Evolutionary conservation across 2,888 invertebrate species (phyloP).

Genomic region (Drosophila acutilabella): DNA sequence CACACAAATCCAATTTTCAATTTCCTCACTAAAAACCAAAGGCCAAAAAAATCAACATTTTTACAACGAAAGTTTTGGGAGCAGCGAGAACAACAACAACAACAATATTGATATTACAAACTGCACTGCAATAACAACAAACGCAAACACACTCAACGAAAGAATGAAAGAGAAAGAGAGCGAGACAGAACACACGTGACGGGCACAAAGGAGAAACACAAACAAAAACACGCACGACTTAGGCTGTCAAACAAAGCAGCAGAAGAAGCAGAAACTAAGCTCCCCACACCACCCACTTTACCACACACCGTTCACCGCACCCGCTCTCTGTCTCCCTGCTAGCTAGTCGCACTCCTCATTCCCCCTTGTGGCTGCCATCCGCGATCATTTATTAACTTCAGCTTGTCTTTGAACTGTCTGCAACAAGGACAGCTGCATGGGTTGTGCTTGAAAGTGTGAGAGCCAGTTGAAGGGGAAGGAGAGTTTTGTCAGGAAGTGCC

Average conservation of each 20-base stretch:
- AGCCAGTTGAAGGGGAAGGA: not conserved
- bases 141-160: slow-evolving; percentile 44
- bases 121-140: slow-evolving; percentile 62
- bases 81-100: slow-evolving; percentile 30
- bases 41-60: slow-evolving; percentile 19
- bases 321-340: not conserved
- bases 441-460: not conserved
- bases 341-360: not conserved
- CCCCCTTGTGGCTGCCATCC: slow-evolving; percentile 6
- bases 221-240: slow-evolving; percentile 65
- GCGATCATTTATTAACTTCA: slow-evolving; percentile 77
- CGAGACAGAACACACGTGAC: slow-evolving; percentile 39
- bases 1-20: slow-evolving; percentile 44
- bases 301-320: not conserved
- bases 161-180: slow-evolving; percentile 5
- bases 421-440: slow-evolving; percentile 51
- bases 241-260: slow-evolving; percentile 47
- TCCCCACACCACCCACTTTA: not conserved
- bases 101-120: slow-evolving; percentile 57
- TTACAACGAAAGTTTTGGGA: slow-evolving; percentile 33
- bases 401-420: slow-evolving; percentile 57
- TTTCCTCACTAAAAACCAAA: slow-evolving; percentile 35
- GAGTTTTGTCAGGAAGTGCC: slow-evolving; percentile 64
- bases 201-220: slow-evolving; percentile 35
- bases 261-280: slow-evolving; percentile 1